Percentiles rank a stretch among this genome's conserved stretches.
phyloP scores from a whole-genome alignment of 2,797 vertebrate genomes.

The Hippopotamyrus pictus region DNA sequence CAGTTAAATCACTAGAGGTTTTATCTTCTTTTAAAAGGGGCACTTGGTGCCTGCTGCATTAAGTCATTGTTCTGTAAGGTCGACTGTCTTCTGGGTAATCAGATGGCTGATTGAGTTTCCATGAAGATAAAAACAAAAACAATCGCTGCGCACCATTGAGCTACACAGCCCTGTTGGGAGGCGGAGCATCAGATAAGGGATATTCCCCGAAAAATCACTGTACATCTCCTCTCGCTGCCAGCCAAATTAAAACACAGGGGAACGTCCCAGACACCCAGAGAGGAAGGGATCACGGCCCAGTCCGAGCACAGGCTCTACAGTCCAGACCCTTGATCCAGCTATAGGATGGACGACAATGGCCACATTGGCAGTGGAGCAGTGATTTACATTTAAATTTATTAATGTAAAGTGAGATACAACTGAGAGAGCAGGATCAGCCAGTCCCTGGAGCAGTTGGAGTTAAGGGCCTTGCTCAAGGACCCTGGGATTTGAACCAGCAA shows the following conservation, averaged over 20 bases:
- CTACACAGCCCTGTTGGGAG: not conserved
- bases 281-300: not conserved
- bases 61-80: not conserved
- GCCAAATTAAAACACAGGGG: not conserved
- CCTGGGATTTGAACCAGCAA: not conserved
- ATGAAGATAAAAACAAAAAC: not conserved
- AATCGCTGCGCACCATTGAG: not conserved
- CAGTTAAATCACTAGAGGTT: not conserved
- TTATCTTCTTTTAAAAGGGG: not conserved
- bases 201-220: not conserved
- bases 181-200: not conserved
- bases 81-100: not conserved
- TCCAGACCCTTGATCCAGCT: not conserved
- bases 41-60: not conserved
- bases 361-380: not conserved
- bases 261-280: not conserved
- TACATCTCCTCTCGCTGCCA: not conserved
- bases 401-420: not conserved
- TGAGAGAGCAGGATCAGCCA: not conserved
- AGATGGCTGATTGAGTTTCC: slow-evolving; percentile 8
- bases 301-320: not conserved
- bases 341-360: not conserved
- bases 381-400: not conserved
- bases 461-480: not conserved
- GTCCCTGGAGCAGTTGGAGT: not conserved